These are phyloP conservation scores for Otolemur crassicaudatus DNA, from an alignment of 2,797 vertebrate genomes.

Conservation along the genomic window DNA sequence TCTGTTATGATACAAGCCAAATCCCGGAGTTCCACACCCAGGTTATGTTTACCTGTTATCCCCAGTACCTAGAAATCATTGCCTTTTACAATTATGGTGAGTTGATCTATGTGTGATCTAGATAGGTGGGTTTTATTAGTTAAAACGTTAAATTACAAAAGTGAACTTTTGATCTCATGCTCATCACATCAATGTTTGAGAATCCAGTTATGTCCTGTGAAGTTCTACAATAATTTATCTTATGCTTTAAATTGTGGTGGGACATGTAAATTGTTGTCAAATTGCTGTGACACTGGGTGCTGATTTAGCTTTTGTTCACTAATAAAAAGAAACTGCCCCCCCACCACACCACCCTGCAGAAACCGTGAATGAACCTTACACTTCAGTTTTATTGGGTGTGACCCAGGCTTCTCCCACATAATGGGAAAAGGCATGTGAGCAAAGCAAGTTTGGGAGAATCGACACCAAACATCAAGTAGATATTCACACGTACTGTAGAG, in stretches of 20 bases:
- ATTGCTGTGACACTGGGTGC: neutral
- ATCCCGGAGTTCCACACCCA: slow-evolving; percentile 58
- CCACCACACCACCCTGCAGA: neutral
- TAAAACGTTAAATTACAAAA: neutral
- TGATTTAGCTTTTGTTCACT: slow-evolving; percentile 13
- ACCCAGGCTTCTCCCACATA: neutral
- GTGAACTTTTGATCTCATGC: slow-evolving; percentile 16
- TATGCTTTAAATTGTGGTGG: slow-evolving; percentile 20
- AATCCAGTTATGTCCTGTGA: slow-evolving; percentile 6
- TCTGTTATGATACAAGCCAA: slow-evolving; percentile 47
- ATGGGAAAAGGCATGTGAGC: neutral
- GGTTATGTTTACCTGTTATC: slow-evolving; percentile 54
- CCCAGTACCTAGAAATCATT: slow-evolving; percentile 41
- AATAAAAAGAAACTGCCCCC: neutral
- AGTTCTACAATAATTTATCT: neutral
- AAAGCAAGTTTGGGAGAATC: neutral
- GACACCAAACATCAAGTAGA: neutral
- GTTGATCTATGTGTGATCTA: slow-evolving; percentile 6
- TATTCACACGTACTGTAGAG: neutral
- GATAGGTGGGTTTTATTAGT: slow-evolving; percentile 6
- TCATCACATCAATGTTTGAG: slow-evolving; percentile 11
- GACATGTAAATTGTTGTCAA: neutral
- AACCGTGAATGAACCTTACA: neutral
- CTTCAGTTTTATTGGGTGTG: neutral
- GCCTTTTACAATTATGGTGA: neutral